phyloP scores from a whole-genome alignment of 2,888 invertebrate genomes.

The Hyposoter didymator region DNA sequence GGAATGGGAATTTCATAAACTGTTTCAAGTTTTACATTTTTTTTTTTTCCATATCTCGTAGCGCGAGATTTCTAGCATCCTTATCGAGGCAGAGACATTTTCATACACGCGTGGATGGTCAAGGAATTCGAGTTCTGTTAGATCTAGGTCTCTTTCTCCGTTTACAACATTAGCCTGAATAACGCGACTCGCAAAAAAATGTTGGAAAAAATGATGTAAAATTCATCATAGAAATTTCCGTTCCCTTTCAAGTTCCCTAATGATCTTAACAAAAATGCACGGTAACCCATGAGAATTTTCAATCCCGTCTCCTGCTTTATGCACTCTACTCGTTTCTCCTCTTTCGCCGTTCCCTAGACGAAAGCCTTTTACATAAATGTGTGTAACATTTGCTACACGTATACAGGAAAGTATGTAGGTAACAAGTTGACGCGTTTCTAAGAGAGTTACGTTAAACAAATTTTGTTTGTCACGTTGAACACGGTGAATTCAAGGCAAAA shows the following conservation, averaged over 20 bases:
- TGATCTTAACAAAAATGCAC: constrained; percentile 22
- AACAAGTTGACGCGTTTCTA: constrained; percentile 3
- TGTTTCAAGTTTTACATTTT: background rate
- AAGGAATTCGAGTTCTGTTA: background rate
- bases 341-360: constrained; percentile 4
- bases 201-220: background rate
- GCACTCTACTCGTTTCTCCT: constrained; percentile 12
- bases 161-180: background rate
- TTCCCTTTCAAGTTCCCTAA: background rate
- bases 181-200: background rate
- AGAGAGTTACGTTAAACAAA: constrained; percentile 41
- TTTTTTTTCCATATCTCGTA: background rate
- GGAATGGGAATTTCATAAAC: constrained; percentile 11
- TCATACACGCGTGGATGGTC: background rate
- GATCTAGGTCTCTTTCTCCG: background rate
- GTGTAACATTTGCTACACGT: background rate
- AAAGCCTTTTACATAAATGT: background rate
- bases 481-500: constrained; percentile 42
- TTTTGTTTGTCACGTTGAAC: constrained; percentile 58
- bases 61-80: background rate
- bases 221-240: background rate
- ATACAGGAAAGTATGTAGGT: background rate
- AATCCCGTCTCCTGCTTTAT: constrained; percentile 25
- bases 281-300: constrained; percentile 3
- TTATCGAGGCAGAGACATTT: background rate